Base-by-base conservation (phyloP, 2,888 invertebrate species). In the Nymphalis c-album region DNA sequence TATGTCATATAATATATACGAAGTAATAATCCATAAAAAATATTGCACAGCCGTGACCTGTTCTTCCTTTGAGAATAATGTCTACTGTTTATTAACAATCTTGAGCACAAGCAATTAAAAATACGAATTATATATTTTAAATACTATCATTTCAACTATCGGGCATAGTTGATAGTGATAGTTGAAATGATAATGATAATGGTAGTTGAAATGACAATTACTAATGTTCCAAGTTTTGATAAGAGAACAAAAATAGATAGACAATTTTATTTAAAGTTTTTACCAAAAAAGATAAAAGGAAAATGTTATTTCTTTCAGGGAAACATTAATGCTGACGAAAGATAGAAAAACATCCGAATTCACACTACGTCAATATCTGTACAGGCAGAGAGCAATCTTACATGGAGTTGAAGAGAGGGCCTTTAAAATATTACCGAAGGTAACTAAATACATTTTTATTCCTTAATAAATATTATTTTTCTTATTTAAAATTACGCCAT, bases 351-450 rank as follows among this genome's bases (percentile, higher is more conserved):
- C 86, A 0, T 84, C 88, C 0, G 95, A 95, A 76, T 95, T 96
- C 81, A 96, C 95, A 0, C 90, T 97, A 22, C 92, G 94, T 4
- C 94, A 95, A 76, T 96, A 94, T 81, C 85, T 97, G 64, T 94
- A 94, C 74, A 87, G 96, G 74, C 97, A 97, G 80, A 90, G 94
- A 73, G 94, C 95, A 3, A 93, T 95, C 3, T 88, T 97, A 2
- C 97, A 97, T 78, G 97, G 97, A 0, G 93, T 95, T 71, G 97
- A 97, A 74, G 96, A 96, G 74, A 90, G 97, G 74, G 93, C 94
- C 16, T 94, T 97, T 72, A 95, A 94, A 81, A 93, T 95, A 82
- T 91, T 97, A 76, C 97, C 97, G 47, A 97, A 97, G 94, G 96
- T 96, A 87, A 40, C 2, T n/a, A n/a, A n/a, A 13, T 7, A 31